Conservation (phyloP, 92 coral and sea anemone genomes). For the Meandrina meandrites region DNA sequence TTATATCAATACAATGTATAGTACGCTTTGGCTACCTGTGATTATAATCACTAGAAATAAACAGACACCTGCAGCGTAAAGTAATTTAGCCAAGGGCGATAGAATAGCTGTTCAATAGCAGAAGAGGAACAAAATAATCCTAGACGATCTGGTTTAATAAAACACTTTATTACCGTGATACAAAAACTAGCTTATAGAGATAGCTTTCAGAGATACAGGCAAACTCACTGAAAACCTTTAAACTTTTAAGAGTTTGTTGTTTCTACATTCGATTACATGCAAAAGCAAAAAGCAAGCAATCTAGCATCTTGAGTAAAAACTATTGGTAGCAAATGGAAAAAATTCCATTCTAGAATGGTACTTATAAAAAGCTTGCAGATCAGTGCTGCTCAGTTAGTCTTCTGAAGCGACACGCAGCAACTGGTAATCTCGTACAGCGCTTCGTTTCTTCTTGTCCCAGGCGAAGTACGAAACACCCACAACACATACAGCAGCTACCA, state of each 20-base stretch:
- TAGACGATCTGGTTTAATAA: not conserved
- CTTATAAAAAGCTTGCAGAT: not conserved
- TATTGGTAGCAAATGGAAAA: not conserved
- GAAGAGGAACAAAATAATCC: not conserved
- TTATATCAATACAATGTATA: no score
- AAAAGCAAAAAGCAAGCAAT: no score
- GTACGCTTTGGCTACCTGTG: no score
- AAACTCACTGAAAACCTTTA: no score
- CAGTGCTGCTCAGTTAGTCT: not conserved
- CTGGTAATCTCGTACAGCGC: conserved; percentile 2
- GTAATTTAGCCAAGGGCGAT: no score
- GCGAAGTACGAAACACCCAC: conserved; percentile 5
- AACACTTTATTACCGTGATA: not conserved
- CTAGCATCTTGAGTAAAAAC: no score
- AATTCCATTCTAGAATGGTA: not conserved
- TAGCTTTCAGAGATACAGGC: no score
- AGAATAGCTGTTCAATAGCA: no score
- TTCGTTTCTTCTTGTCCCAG: conserved; percentile 5
- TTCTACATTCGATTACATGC: no score
- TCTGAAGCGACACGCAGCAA: not conserved
- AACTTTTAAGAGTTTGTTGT: no score
- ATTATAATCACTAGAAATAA: no score
- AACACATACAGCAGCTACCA: conserved; percentile 1
- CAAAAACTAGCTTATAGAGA: not conserved
- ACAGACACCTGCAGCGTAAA: no score